Percentiles rank a stretch among this genome's conserved stretches.
These are phyloP conservation scores for Struthidea cinerea DNA, from an alignment of 2,113 vertebrate genomes.

Conservation along the genomic window DNA sequence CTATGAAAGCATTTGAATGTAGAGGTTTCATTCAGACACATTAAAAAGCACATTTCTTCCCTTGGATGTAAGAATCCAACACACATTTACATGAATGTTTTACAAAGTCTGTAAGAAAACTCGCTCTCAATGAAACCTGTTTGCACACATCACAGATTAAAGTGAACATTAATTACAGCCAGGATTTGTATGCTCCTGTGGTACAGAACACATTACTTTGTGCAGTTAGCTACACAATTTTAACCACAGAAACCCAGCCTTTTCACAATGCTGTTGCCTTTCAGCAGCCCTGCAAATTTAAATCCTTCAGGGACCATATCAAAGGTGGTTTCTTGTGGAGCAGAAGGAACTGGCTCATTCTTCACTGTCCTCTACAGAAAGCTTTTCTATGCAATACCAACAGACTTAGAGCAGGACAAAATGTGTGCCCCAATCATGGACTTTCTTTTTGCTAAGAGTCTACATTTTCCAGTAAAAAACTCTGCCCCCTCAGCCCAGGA, in stretches of 20 bases:
- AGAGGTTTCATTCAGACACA: background rate
- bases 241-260: background rate
- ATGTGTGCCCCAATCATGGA: background rate
- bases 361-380: background rate
- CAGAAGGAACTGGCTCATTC: background rate
- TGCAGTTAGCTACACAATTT: background rate
- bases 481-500: background rate
- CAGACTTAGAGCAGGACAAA: background rate
- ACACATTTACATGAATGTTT: background rate
- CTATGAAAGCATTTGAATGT: background rate
- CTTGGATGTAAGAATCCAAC: background rate
- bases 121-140: background rate
- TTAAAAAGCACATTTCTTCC: background rate
- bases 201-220: background rate
- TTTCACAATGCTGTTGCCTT: background rate
- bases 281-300: background rate
- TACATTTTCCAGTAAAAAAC: background rate
- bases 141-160: background rate
- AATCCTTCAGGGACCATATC: background rate
- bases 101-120: background rate
- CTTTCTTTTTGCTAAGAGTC: background rate
- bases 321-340: background rate
- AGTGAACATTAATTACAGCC: background rate
- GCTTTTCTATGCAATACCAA: background rate
- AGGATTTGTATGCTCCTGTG: background rate